Evolutionary conservation across 2,113 vertebrate genomes (phyloP), one percentile per base, ranked within the genome.

Genomic region (Seriola quinqueradiata): DNA sequence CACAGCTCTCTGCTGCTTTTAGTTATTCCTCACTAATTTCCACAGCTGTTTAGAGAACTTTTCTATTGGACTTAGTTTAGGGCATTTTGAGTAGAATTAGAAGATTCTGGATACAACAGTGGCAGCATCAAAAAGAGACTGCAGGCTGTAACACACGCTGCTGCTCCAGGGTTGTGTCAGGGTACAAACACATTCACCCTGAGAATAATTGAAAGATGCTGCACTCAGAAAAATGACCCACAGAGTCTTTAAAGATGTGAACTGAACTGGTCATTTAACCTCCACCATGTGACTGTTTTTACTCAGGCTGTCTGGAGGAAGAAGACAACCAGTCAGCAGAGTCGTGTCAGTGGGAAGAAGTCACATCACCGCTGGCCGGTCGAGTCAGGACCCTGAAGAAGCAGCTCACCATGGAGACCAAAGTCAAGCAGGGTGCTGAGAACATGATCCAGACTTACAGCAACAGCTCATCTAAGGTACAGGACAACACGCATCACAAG

Each of bases 381-480:
- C 96, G 96, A 23, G 78, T 97, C 70, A 95, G 95, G 80, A 96
- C 96, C n/a, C 91, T 99, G 42, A 97, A 94, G 93, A 97, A 96
- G 76, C 98, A 99, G 92, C 95, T 99, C 34, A 97, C 97, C 10
- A 96, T 99, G 70, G 98, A 99, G 91, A 95, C 96, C 79, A 99
- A 99, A 86, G 97, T 99, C n/a, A 98, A 96, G 67, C 97, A 99
- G 90, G 98, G 98, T 5, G 97, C 98, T 0, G 97, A 98, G 93
- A 99, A 98, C 80, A 97, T 99, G 93, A 97, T 97, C 63, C 97
- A 97, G 80, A 98, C 96, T 5, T 99, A 95, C 64, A 94, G 95
- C 73, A 95, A 89, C 14, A 90, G 94, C 68, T 89, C 96, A 2
- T 93, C 96, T 28, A 99, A 97, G 96, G 98, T 98, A 79, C 8